Conservation (phyloP, 1,140 invertebrate genomes). For the Cherax destructor region DNA sequence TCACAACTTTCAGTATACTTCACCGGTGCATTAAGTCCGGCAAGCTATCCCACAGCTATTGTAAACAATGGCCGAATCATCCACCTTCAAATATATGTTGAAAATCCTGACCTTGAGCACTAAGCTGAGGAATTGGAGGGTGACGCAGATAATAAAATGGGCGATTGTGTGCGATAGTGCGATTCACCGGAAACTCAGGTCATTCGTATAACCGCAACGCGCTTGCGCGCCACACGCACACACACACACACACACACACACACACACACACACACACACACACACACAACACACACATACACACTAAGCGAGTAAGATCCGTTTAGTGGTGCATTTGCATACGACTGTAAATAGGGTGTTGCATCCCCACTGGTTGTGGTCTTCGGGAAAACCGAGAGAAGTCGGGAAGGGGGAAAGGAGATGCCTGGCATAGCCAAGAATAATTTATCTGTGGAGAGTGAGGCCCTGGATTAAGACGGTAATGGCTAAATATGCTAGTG, state of each 20-base stretch:
- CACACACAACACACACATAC: not conserved
- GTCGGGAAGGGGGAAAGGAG: not conserved
- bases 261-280: too few relatives aligned
- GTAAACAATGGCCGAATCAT: not conserved
- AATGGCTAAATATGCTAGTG: constrained; percentile 32
- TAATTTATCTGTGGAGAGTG: constrained; percentile 37
- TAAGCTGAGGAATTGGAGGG: not conserved
- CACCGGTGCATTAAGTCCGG: not conserved
- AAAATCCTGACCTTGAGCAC: not conserved
- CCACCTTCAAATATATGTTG: not conserved
- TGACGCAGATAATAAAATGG: not conserved
- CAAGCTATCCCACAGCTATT: not conserved
- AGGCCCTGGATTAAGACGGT: constrained; percentile 43
- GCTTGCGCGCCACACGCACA: not conserved
- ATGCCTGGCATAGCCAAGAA: constrained; percentile 17
- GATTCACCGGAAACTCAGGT: not conserved
- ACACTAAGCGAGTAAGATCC: not conserved
- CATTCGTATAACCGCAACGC: not conserved
- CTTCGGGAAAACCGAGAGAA: not conserved
- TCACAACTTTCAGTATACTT: too few relatives aligned
- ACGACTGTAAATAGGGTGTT: constrained; percentile 41
- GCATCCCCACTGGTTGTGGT: not conserved
- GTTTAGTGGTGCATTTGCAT: constrained; percentile 54
- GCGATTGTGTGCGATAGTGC: not conserved
- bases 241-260: not conserved